A percentile compares a stretch with the other conserved stretches of the same genome.
These are phyloP conservation scores for Excalfactoria chinensis DNA, from an alignment of 2,113 vertebrate species.

Conservation along the genomic window DNA sequence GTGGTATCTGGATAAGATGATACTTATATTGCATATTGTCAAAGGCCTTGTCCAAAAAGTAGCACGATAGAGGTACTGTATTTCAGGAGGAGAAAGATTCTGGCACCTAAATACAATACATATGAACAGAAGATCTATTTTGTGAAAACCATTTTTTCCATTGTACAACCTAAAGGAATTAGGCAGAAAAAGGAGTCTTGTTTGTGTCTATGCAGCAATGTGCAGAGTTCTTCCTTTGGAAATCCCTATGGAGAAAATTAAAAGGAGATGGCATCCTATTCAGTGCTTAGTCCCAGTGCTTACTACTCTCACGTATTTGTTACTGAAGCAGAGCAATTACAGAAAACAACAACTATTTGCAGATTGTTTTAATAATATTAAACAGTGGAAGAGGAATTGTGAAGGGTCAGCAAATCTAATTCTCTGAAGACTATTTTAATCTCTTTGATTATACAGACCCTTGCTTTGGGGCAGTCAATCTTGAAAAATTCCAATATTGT, in stretches of 20 bases:
- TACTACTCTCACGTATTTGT: neutral
- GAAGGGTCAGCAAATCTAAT: neutral
- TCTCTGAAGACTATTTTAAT: neutral
- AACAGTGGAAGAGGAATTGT: neutral
- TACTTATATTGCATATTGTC: neutral
- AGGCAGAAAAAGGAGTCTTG: neutral
- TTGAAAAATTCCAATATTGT: neutral
- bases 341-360: neutral
- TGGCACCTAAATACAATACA: neutral
- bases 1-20: neutral
- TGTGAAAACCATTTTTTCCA: neutral
- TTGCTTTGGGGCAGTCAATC: neutral
- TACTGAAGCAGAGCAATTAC: neutral
- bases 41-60: neutral
- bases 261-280: neutral
- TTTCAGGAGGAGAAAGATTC: neutral
- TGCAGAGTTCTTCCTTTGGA: neutral
- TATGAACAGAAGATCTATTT: neutral
- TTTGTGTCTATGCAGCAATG: neutral
- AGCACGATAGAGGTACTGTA: neutral
- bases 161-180: neutral
- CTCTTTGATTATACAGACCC: accelerated
- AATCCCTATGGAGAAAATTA: neutral
- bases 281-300: neutral
- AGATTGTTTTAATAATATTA: neutral